These are phyloP conservation scores for Bostrychus sinensis DNA, from an alignment of 2,113 vertebrate species.

Conservation along the genomic window DNA sequence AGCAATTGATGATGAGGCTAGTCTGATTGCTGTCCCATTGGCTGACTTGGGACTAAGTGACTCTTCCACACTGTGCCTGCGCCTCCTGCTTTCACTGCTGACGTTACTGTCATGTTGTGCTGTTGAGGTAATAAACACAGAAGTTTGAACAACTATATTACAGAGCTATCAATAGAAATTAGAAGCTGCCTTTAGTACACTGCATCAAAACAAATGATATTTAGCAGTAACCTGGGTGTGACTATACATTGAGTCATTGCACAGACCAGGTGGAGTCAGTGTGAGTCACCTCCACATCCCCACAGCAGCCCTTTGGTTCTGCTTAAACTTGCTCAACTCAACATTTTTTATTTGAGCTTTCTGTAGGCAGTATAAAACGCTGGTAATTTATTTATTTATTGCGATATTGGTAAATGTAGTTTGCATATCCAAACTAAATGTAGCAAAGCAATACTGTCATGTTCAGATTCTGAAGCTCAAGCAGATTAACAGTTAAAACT, in stretches of 20 bases:
- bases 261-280: conserved; percentile 66
- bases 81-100: conserved; percentile 33
- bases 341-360: conserved; percentile 38
- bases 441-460: no score
- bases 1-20: conserved; percentile 12
- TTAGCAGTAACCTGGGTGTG: conserved; percentile 33
- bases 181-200: conserved; percentile 36
- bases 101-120: conserved; percentile 48
- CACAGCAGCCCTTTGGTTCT: conserved; percentile 25
- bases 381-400: no score
- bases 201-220: conserved; percentile 23
- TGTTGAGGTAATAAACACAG: conserved; percentile 23
- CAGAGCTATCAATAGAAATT: conserved; percentile 8
- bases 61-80: conserved; percentile 52
- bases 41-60: conserved; percentile 46
- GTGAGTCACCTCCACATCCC: conserved; percentile 51
- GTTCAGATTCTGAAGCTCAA: no score
- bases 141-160: background rate
- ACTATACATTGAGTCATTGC: conserved; percentile 56
- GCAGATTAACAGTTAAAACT: no score
- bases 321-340: conserved; percentile 45
- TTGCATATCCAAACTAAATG: no score
- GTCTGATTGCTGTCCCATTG: conserved; percentile 37
- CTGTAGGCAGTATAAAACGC: conserved; percentile 13
- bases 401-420: no score